Conservation (phyloP, 1,140 invertebrate species). For the Drosophila simulans region DNA sequence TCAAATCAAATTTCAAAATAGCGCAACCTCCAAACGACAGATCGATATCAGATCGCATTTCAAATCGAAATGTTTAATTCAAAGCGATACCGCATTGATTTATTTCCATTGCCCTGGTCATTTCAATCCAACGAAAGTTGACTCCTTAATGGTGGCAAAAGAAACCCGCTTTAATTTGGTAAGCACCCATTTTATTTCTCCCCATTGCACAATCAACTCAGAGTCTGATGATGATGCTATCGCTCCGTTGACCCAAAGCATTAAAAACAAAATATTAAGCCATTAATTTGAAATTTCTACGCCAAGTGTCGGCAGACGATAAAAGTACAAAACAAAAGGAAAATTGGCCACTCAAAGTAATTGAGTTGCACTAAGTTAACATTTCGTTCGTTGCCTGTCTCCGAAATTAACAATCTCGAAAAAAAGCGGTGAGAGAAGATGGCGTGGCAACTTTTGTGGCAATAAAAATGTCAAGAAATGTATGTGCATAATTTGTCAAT, state of each 20-base stretch:
- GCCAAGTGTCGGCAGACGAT: slow-evolving; percentile 47
- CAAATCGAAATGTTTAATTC: slow-evolving; percentile 1
- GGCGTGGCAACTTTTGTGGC: slow-evolving; percentile 25
- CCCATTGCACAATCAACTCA: slow-evolving; percentile 45
- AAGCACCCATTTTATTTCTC: slow-evolving; percentile 25
- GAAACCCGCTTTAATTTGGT: slow-evolving; percentile 14
- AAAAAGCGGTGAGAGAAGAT: slow-evolving; percentile 3
- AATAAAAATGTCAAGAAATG: slow-evolving; percentile 72
- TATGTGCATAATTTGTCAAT: slow-evolving; percentile 76
- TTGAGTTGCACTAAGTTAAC: slow-evolving; percentile 56
- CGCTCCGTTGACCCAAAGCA: slow-evolving; percentile 42
- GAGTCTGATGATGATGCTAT: slow-evolving; percentile 22
- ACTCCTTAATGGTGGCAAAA: background rate
- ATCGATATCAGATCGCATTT: slow-evolving; percentile 41
- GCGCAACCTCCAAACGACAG: slow-evolving; percentile 44
- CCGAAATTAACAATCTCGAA: slow-evolving; percentile 19
- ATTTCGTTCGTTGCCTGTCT: slow-evolving; percentile 31
- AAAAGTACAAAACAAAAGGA: slow-evolving; percentile 26
- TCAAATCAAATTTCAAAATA: slow-evolving; percentile 13
- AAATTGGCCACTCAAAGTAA: slow-evolving; percentile 73
- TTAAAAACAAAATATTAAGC: slow-evolving; percentile 57
- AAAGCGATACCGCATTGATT: slow-evolving; percentile 24
- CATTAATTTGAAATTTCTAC: slow-evolving; percentile 63
- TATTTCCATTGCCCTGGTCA: background rate
- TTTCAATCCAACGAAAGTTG: slow-evolving; percentile 16